Evolutionary conservation across 2,888 invertebrate species (phyloP), one percentile per base, ranked within the genome.

Genomic region (Andrena marginata): DNA sequence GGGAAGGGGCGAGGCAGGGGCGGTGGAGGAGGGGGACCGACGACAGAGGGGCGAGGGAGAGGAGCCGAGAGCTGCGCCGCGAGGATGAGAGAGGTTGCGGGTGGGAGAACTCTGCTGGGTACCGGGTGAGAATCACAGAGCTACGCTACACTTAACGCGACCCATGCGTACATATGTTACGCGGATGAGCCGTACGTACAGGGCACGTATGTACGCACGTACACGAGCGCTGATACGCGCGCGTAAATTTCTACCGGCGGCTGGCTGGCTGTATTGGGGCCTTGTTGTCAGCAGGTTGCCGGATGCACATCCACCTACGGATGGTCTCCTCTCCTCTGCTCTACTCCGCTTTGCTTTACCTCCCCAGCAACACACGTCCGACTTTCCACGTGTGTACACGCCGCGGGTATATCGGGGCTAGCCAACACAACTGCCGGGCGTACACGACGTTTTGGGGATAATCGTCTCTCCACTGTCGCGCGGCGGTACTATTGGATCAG

Each of bases 131-230:
- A 91, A 91, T 91, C 88, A 90, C 89, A 90, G 88, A 91, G 87
- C 88, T 87, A 89, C 87, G 91, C 89, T 90, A 90, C 91, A 90
- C 92, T 92, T 92, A 91, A 92, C 89, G 90, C 90, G 89, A 91
- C 89, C 89, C 85, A 88, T 86, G 87, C 86, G 87, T 84, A 76
- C 82, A 79, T 84, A 84, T 84, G 84, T 83, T 84, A 84, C 84
- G 82, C 64, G 70, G 67, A 86, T 71, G 76, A 67, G 56, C 68
- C 56, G 56, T 23, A 26, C 56, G 56, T 56, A 26, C 23, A 23
- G 56, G 0, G 13, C 10, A 54, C 8, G 56, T 23, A 10, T 2
- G 65, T 64, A 79, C 56, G 49, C 31, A 79, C 63, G 73, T 72
- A 82, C 42, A 70, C 42, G 59, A 77, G 71, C 77, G 60, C 68